phyloP scores from a whole-genome alignment of 2,113 vertebrate genomes.

The Carassius carassius region DNA sequence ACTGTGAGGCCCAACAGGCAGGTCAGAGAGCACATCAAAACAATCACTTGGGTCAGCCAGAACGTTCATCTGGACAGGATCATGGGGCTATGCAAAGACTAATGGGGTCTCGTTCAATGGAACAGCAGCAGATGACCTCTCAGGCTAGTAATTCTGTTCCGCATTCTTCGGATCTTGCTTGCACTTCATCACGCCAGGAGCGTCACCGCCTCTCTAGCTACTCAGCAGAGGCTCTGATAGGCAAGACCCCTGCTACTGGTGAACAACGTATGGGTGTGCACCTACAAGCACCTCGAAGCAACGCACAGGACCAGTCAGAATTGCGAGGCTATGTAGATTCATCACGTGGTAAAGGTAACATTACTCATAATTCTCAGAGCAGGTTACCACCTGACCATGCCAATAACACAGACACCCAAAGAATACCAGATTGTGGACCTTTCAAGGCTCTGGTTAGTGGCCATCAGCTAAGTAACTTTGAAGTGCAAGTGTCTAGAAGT shows the following conservation, averaged over 20 bases:
- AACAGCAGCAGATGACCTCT: constrained; percentile 93
- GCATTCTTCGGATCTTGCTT: constrained; percentile 86
- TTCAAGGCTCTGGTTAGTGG: constrained; percentile 83
- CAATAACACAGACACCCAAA: constrained; percentile 80
- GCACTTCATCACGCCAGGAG: constrained; percentile 89
- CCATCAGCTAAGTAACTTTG: constrained; percentile 83
- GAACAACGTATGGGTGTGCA: constrained; percentile 88
- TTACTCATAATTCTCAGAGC: constrained; percentile 86
- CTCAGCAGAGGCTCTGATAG: constrained; percentile 95
- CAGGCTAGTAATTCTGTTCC: constrained; percentile 85
- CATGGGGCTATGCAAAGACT: constrained; percentile 90
- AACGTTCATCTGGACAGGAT: constrained; percentile 75
- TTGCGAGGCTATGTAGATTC: constrained; percentile 90
- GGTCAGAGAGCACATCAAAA: constrained; percentile 80
- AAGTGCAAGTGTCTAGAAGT: constrained; percentile 87
- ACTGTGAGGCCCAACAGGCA: constrained; percentile 84
- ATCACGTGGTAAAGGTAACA: constrained; percentile 83
- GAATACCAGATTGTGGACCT: constrained; percentile 87
- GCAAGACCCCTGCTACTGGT: constrained; percentile 86
- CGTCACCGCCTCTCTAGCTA: constrained; percentile 95
- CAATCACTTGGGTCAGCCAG: constrained; percentile 82
- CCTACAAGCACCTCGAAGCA: constrained; percentile 81
- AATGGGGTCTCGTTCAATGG: constrained; percentile 86
- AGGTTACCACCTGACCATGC: constrained; percentile 82
- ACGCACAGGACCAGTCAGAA: constrained; percentile 85